Percentiles rank a stretch among this genome's conserved stretches.
Evolutionary conservation across 2,113 vertebrate species (phyloP).

Genomic region (Chiloscyllium plagiosum): DNA sequence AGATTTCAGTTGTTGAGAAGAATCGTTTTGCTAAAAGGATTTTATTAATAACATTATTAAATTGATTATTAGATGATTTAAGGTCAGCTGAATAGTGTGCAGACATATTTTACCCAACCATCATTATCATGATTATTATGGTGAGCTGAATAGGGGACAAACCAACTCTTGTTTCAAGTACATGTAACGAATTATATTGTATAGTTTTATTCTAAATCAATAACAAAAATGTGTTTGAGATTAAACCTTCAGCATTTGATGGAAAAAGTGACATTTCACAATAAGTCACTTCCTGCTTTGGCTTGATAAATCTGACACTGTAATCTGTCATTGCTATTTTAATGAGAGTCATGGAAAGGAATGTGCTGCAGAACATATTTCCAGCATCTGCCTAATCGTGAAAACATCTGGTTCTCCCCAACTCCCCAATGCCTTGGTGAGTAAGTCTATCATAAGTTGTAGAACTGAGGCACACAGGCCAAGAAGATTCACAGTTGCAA

Average conservation of each 20-base stretch:
- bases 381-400: not conserved
- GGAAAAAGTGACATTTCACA: not conserved
- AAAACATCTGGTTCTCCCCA: not conserved
- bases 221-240: not conserved
- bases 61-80: not conserved
- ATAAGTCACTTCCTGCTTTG: conserved; percentile 11
- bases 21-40: not conserved
- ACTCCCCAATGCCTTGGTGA: not conserved
- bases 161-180: not conserved
- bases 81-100: not conserved
- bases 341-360: conserved; percentile 9
- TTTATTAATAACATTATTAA: not conserved
- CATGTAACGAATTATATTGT: not conserved
- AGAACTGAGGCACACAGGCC: not conserved
- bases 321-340: not conserved
- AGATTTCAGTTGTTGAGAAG: not conserved
- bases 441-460: not conserved
- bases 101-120: not conserved
- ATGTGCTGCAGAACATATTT: not conserved
- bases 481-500: not conserved
- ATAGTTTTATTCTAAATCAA: not conserved
- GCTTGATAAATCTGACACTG: not conserved
- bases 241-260: not conserved
- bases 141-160: not conserved
- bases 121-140: not conserved